A percentile compares a stretch with the other conserved stretches of the same genome.
These are phyloP conservation scores for Rugalucina vietnamica DNA, from an alignment of 2,888 invertebrate genomes.

Conservation along the genomic window DNA sequence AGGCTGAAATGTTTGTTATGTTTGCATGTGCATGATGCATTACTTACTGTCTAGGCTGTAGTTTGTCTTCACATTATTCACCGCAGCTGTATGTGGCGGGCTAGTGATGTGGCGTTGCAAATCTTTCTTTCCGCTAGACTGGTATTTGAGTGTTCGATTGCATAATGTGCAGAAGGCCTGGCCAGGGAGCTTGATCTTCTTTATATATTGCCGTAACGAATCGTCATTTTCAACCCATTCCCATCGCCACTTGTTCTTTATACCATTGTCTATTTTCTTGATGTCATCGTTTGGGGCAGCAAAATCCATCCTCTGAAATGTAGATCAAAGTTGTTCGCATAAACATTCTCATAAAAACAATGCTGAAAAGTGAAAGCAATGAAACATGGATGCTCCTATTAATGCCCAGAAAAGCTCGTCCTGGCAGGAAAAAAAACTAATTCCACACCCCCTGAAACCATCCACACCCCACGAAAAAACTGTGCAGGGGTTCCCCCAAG, in stretches of 20 bases:
- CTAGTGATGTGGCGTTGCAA: not conserved
- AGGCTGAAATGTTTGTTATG: too few relatives aligned
- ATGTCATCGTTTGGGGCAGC: not conserved
- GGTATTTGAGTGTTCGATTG: constrained; percentile 6
- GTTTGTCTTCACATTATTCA: not conserved
- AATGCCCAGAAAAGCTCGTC: too few relatives aligned
- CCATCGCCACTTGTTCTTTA: constrained; percentile 27
- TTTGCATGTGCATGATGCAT: too few relatives aligned
- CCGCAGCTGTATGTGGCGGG: not conserved
- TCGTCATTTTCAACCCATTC: constrained; percentile 16
- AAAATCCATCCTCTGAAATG: constrained; percentile 9
- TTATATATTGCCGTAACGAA: not conserved
- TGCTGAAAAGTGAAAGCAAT: too few relatives aligned
- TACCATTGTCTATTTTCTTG: not conserved
- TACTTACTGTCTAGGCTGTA: constrained; percentile 16
- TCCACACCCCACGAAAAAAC: not conserved
- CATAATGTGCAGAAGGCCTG: constrained; percentile 21
- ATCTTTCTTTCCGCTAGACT: constrained; percentile 14
- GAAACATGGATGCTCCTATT: too few relatives aligned
- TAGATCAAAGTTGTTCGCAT: too few relatives aligned
- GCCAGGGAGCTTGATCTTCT: constrained; percentile 1
- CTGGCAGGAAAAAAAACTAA: not conserved
- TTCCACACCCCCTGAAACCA: too few relatives aligned
- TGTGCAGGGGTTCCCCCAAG: not conserved
- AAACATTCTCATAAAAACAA: too few relatives aligned